Base-by-base conservation (phyloP, 53 echinoderm and acorn worm genomes). In the Holothuria scabra region DNA sequence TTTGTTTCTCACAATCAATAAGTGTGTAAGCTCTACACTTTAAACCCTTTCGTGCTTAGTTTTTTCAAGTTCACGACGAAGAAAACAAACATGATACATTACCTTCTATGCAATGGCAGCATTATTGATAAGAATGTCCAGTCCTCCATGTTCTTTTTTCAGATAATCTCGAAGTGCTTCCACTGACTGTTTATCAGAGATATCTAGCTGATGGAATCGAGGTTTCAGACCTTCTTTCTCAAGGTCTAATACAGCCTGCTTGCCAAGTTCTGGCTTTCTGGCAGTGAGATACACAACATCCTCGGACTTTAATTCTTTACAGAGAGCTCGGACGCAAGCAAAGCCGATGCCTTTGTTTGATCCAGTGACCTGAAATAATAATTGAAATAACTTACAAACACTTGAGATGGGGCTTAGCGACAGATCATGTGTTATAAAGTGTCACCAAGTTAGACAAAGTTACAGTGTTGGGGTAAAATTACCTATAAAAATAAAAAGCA, bases 281-380 rank as follows among this genome's bases (percentile, higher is more conserved):
- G 96, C 83, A 2, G 96, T 95, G 79, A 95, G 83, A 67, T 95
- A 95, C 19, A 95, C 93, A 9, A 89, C 71, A 22, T 91, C 93
- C 46, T 90, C 76, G n/a, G 65, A 38, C 22, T 88, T 85, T 18
- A 95, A 85, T 23, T 95, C 87, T 70, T 93, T 95, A 89, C 96
- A 95, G 38, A 95, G 83, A 2, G 93, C 91, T 22, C 96, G 57
- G 24, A 93, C 92, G 67, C 71, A 83, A 56, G 90, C 92, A 66
- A 96, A 94, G 10, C 96, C 96, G 75, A 96, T 91, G 65, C 96
- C 96, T 28, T 94, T 93, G 88, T 96, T 96, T 74, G 90, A 76
- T 23, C 96, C 96, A 67, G 92, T 93, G 6, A 95, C 96, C 96
- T 95, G 22, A 41, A 41, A 41, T 2, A 5, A 41, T 8, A 8